phyloP scores from a whole-genome alignment of 1,140 invertebrate species.

The Pentalonia nigronervosa region DNA sequence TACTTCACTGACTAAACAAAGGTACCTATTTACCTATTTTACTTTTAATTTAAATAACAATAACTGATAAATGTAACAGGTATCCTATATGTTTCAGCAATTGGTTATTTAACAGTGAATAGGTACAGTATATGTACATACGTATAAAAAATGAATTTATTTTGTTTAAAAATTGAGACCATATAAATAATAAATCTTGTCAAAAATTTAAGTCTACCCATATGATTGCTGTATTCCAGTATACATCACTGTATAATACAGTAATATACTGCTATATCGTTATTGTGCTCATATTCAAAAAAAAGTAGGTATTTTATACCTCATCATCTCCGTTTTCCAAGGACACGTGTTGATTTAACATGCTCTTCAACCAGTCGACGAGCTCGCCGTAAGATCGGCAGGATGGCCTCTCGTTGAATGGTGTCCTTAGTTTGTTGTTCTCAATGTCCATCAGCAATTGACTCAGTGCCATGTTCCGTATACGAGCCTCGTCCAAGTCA shows the following conservation, averaged over 20 bases:
- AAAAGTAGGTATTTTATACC: background rate
- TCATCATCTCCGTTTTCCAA: background rate
- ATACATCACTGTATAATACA: too few species aligned
- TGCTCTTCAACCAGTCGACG: background rate
- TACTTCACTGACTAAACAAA: too few species aligned
- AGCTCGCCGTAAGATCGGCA: background rate
- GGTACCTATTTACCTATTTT: background rate
- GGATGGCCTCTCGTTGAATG: slow-evolving; percentile 21
- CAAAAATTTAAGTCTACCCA: too few species aligned
- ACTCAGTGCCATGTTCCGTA: background rate
- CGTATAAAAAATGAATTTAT: too few species aligned
- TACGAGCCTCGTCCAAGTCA: background rate
- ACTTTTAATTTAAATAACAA: background rate
- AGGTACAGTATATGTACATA: background rate
- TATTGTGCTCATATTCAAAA: background rate
- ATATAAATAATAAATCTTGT: too few species aligned
- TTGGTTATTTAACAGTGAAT: background rate
- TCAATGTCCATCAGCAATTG: slow-evolving; percentile 25
- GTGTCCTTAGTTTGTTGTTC: background rate
- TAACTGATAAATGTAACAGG: background rate
- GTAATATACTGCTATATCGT: background rate
- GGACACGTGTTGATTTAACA: background rate
- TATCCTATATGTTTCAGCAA: background rate
- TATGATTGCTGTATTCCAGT: too few species aligned
- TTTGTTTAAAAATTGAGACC: too few species aligned